phyloP scores from a whole-genome alignment of 2,888 invertebrate species.

The Pycnomerus fuliginosus region DNA sequence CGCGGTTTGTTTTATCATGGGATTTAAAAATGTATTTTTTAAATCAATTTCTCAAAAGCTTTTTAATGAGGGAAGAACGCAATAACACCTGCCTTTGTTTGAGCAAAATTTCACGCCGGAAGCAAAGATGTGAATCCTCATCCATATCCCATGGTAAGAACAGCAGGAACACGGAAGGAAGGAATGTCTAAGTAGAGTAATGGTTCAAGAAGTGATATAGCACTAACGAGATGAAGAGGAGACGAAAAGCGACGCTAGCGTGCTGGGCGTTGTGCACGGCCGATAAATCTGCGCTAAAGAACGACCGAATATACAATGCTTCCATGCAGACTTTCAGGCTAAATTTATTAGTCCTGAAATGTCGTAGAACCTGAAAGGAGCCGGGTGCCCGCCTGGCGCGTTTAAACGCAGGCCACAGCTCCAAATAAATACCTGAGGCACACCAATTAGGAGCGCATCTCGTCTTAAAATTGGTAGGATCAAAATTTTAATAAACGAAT shows the following conservation, averaged over 20 bases:
- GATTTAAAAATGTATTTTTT: no score
- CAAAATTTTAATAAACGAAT: no score
- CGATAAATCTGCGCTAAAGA: conserved; percentile 38
- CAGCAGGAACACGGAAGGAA: conserved; percentile 29
- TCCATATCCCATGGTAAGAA: conserved; percentile 10
- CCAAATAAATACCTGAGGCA: no score
- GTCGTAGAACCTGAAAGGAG: conserved; percentile 33
- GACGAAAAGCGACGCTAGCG: conserved; percentile 27
- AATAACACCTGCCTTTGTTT: neutral
- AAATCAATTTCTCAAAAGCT: neutral
- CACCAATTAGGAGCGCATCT: no score
- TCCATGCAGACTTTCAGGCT: conserved; percentile 35
- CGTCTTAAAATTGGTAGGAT: no score
- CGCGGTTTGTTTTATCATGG: no score
- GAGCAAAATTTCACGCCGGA: no score
- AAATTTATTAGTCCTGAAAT: conserved; percentile 37
- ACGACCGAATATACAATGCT: conserved; percentile 37
- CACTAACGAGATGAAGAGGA: conserved; percentile 36
- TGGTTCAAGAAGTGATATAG: conserved; percentile 35
- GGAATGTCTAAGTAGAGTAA: conserved; percentile 33
- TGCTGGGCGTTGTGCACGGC: conserved; percentile 22
- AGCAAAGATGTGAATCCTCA: neutral
- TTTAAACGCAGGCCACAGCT: no score
- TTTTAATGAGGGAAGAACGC: neutral
- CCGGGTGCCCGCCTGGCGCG: no score